Percentiles rank a stretch among this genome's conserved stretches.
Conservation (phyloP, 2,797 vertebrate genomes). For the Spinus pinus region DNA sequence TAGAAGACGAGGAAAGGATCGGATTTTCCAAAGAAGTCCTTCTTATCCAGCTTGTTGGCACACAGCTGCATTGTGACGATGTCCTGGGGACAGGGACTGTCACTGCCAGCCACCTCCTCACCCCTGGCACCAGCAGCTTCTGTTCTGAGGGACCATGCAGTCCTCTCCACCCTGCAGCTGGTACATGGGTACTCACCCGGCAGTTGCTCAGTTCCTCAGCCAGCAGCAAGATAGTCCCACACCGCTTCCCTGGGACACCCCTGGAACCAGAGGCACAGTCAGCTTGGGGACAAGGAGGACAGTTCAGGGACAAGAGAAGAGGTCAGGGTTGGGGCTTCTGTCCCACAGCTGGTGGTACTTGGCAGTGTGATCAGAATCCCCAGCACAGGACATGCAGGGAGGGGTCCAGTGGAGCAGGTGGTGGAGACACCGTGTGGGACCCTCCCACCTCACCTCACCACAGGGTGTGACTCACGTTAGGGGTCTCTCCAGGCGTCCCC, state of each 20-base stretch:
- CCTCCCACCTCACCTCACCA: not conserved
- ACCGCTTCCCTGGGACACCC: slow-evolving; percentile 90
- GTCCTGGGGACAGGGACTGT: slow-evolving; percentile 74
- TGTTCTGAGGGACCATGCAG: fast-evolving
- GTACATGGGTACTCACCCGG: slow-evolving; percentile 77
- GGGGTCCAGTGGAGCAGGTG: not conserved
- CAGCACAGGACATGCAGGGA: not conserved
- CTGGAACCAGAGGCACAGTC: slow-evolving; percentile 65
- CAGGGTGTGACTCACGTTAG: slow-evolving; percentile 84
- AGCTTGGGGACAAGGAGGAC: not conserved
- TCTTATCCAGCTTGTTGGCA: slow-evolving; percentile 97
- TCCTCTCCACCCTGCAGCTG: fast-evolving
- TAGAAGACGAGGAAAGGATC: slow-evolving; percentile 98
- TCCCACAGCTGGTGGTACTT: not conserved
- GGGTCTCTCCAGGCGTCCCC: slow-evolving; percentile 86
- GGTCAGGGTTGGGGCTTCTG: not conserved
- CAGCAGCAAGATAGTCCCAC: slow-evolving; percentile 86
- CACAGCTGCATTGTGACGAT: slow-evolving; percentile 96
- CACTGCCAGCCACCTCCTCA: not conserved
- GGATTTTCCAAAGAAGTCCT: slow-evolving; percentile 97
- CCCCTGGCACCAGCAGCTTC: not conserved
- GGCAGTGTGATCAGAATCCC: not conserved
- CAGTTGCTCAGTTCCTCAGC: slow-evolving; percentile 96
- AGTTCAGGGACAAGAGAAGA: not conserved
- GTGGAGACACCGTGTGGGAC: not conserved